Conservation (phyloP, 2,888 invertebrate genomes). For the Drosophila borealis region DNA sequence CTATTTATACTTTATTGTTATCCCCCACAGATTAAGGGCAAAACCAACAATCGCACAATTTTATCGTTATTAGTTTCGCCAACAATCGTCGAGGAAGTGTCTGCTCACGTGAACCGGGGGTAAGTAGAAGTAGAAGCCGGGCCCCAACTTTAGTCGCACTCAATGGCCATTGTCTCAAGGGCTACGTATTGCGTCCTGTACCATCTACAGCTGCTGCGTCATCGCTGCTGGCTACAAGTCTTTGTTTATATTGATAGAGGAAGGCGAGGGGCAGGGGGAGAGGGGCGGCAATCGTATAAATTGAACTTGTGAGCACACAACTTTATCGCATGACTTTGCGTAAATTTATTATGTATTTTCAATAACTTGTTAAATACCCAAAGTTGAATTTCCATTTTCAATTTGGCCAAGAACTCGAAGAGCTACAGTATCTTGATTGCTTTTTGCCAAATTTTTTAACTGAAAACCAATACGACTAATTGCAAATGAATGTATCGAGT, state of each 20-base stretch:
- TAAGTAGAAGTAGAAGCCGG: slow-evolving; percentile 73
- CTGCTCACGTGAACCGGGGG: slow-evolving; percentile 85
- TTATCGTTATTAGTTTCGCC: slow-evolving; percentile 94
- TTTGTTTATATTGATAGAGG: slow-evolving; percentile 34
- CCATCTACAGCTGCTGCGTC: slow-evolving; percentile 14
- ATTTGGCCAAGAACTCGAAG: slow-evolving; percentile 4
- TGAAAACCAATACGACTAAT: slow-evolving; percentile 35
- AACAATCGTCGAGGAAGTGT: slow-evolving; percentile 88
- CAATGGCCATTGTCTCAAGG: slow-evolving; percentile 60
- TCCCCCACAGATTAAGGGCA: slow-evolving; percentile 87
- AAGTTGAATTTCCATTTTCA: slow-evolving; percentile 11
- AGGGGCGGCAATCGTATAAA: slow-evolving; percentile 17
- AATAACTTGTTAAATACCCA: slow-evolving; percentile 35
- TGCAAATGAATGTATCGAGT: slow-evolving; percentile 19
- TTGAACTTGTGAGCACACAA: slow-evolving; percentile 32
- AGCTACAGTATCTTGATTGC: slow-evolving; percentile 15
- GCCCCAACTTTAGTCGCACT: slow-evolving; percentile 36
- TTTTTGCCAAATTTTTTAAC: slow-evolving; percentile 20
- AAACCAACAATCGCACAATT: slow-evolving; percentile 94
- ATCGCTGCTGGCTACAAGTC: slow-evolving; percentile 33
- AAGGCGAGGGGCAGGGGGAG: background rate
- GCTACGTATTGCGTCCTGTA: slow-evolving; percentile 15
- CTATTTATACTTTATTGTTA: slow-evolving; percentile 77
- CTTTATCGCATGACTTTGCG: slow-evolving; percentile 60
- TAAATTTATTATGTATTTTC: slow-evolving; percentile 52